A percentile compares a stretch with the other conserved stretches of the same genome.
Evolutionary conservation across 2,888 invertebrate species (phyloP).

Genomic region (Monopis laevigella): DNA sequence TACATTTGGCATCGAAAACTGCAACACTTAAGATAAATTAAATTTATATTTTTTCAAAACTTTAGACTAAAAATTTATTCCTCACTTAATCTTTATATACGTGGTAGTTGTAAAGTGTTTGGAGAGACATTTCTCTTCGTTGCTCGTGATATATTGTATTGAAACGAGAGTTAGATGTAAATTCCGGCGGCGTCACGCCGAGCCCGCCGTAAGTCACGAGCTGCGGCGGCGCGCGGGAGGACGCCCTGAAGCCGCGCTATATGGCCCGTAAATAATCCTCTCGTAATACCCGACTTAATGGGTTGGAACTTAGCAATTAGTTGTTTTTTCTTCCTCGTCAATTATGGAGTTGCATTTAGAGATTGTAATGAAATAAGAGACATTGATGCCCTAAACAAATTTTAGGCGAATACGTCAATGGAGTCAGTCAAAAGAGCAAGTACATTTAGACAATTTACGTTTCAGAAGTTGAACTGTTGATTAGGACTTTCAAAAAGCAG

Average conservation of each 20-base stretch:
- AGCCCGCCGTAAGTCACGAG: slow-evolving; percentile 4
- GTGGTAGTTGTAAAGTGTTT: neutral
- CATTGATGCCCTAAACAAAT: no score
- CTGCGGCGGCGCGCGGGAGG: slow-evolving; percentile 20
- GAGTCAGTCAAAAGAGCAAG: neutral
- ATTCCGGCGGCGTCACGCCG: slow-evolving; percentile 25
- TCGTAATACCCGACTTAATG: slow-evolving; percentile 62
- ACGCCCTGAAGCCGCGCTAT: slow-evolving; percentile 48
- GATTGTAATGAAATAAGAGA: neutral
- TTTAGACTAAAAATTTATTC: no score
- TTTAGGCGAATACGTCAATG: neutral
- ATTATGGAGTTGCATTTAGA: slow-evolving; percentile 35
- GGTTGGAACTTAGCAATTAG: slow-evolving; percentile 64
- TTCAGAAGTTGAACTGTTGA: neutral
- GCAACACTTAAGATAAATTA: no score
- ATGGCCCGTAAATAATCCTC: slow-evolving; percentile 62
- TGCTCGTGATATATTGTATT: slow-evolving; percentile 22
- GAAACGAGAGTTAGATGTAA: slow-evolving; percentile 31
- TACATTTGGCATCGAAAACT: no score
- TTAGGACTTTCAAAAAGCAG: neutral
- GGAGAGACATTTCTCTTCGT: slow-evolving; percentile 15
- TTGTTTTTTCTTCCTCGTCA: slow-evolving; percentile 60
- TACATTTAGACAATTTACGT: neutral
- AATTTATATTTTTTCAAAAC: no score
- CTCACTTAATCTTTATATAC: neutral